Evolutionary conservation across 2,888 invertebrate species (phyloP), one percentile per base, ranked within the genome.

Genomic region (Cryptophagus acutangulus): DNA sequence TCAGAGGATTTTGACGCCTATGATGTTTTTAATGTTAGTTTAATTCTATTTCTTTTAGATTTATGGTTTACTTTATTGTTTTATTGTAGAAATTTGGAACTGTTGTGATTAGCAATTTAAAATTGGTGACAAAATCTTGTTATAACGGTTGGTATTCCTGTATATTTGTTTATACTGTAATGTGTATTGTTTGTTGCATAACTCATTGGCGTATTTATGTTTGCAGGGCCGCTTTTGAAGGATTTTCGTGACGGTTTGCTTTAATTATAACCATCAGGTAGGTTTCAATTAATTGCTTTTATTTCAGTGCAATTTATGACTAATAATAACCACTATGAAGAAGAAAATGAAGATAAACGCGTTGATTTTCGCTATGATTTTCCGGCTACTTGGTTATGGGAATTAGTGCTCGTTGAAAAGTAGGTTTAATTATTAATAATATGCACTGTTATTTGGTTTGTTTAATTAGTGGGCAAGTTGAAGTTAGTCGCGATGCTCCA

Each of bases 321-420:
- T n/a, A n/a, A n/a, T n/a, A 61, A 54, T 24, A 55, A 57, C 25
- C 53, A 58, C 13, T 61, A 62, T 39, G 49, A 50, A 17, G 41
- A 46, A 24, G 50, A 53, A 10, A 50, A 52, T 37, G 59, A 62
- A 13, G 59, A 61, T 15, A 49, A 46, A 35, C 47, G 41, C 1
- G 51, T 65, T 2, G 55, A 63, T 2, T 60, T 68, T 2, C 51
- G 76, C 39, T 71, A 72, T 0, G 70, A 67, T 44, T 74, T 74
- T 46, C 76, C 76, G 1, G 76, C 82, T 73, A 79, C 82, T 0
- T 83, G 82, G 82, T 62, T 83, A 1, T 83, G 82, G 82, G 78
- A 81, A 10, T 55, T 79, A 28, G 62, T 73, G 13, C 67, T 71
- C 8, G 68, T 70, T 5, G n/a, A n/a, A n/a, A n/a, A n/a, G n/a